phyloP scores from a whole-genome alignment of 2,797 vertebrate genomes.

The Graptemys geographica region DNA sequence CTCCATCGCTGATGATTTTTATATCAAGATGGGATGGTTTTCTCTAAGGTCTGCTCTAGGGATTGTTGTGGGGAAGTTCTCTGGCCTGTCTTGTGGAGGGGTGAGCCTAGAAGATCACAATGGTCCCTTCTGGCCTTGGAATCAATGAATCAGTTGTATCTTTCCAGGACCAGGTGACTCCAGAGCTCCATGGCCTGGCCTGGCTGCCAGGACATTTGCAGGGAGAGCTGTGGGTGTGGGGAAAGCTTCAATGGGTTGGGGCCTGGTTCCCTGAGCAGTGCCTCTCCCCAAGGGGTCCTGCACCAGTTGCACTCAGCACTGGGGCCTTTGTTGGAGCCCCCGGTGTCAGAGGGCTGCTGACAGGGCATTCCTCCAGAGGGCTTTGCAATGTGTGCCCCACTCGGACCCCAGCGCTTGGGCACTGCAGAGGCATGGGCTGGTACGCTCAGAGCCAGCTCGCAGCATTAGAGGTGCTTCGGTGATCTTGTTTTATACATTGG shows the following conservation, averaged over 20 bases:
- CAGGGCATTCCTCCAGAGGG: neutral
- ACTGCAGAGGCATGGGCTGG: neutral
- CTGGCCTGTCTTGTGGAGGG: too few relatives aligned
- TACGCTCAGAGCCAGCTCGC: rapidly evolving
- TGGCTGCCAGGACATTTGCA: neutral
- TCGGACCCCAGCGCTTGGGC: neutral
- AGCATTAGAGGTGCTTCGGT: neutral
- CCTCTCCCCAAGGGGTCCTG: neutral
- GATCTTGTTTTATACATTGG: neutral
- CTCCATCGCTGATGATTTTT: neutral
- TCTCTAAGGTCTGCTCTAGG: neutral
- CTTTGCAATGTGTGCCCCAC: neutral
- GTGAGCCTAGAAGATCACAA: too few relatives aligned
- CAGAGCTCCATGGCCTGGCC: neutral
- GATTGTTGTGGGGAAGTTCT: too few relatives aligned
- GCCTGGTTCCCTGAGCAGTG: neutral
- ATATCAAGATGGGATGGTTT: too few relatives aligned
- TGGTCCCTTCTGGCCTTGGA: too few relatives aligned
- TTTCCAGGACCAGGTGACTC: neutral
- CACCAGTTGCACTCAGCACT: neutral
- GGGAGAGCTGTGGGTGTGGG: neutral
- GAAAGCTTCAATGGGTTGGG: neutral
- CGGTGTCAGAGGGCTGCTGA: neutral
- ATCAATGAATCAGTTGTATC: too few relatives aligned
- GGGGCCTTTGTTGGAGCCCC: neutral